phyloP scores from a whole-genome alignment of 2,113 vertebrate species.

The Typhlomys cinereus region DNA sequence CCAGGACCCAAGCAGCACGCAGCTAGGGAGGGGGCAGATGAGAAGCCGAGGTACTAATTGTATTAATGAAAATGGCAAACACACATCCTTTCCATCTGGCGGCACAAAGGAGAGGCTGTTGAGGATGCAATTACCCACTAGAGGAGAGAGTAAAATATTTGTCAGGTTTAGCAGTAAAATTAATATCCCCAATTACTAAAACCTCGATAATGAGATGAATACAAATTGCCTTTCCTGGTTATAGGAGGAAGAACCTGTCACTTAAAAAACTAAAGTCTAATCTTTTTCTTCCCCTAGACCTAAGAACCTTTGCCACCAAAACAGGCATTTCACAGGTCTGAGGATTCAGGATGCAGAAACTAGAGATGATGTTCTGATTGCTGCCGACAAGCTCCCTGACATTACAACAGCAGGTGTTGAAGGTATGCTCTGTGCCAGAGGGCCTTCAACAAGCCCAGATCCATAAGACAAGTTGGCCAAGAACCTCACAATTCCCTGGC shows the following conservation, averaged over 20 bases:
- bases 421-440: neutral
- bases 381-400: neutral
- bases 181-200: conserved; percentile 59
- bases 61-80: conserved; percentile 74
- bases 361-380: neutral
- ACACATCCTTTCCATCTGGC: conserved; percentile 71
- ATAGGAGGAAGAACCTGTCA: conserved; percentile 26
- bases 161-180: conserved; percentile 61
- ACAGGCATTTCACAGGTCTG: neutral
- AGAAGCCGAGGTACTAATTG: conserved; percentile 65
- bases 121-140: conserved; percentile 59
- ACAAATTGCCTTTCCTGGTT: conserved; percentile 42
- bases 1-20: neutral
- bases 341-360: neutral
- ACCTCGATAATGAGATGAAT: conserved; percentile 47
- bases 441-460: neutral
- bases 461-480: neutral
- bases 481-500: fast-evolving
- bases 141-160: conserved; percentile 55
- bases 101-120: conserved; percentile 66
- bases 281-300: neutral
- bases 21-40: neutral
- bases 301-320: neutral
- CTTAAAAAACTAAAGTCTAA: neutral
- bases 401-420: neutral